Evolutionary conservation across 2,113 vertebrate genomes (phyloP), one percentile per base, ranked within the genome.

Genomic region (Corynorhinus townsendii): DNA sequence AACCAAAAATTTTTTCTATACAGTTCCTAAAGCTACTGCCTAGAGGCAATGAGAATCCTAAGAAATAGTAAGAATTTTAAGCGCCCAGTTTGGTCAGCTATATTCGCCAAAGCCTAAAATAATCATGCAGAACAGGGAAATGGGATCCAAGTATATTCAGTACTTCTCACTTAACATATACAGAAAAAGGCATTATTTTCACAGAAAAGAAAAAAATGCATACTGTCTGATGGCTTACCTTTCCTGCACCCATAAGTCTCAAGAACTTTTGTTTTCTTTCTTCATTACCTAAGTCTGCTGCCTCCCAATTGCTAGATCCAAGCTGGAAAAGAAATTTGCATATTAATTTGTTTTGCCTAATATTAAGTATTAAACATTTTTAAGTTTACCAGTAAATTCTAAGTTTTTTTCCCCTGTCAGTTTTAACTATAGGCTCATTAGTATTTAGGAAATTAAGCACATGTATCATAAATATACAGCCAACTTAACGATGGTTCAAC

Each of bases 211-310:
- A 38, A 72, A 62, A 89, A 69, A 84, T 7, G 4, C n/a, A 72
- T 20, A 72, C 16, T 15, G 30, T 47, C 22, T 80, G 89, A 93
- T 88, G 62, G 62, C 98, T 98, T 96, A 99, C 98, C 98, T 99
- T 99, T 86, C 97, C 98, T 40, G 98, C 98, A 72, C 98, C 98
- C 98, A 99, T 99, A 72, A 99, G 98, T 89, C 98, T 98, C 88
- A 99, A 96, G 97, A 99, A 99, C 93, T 99, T 99, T 96, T 99
- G 98, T 89, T 98, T 99, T 85, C 98, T 97, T 83, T 99, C 98
- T 95, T 99, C 98, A 95, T 98, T 98, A 89, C 99, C 99, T 45
- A 99, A 98, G 88, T 99, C 99, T 56, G 99, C 99, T 64, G 98
- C 93, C 52, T 98, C 98, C 99, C 99, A 99, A 95, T 99, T 99